Base-by-base conservation (phyloP, 1,140 invertebrate species). In the Helicoverpa armigera region DNA sequence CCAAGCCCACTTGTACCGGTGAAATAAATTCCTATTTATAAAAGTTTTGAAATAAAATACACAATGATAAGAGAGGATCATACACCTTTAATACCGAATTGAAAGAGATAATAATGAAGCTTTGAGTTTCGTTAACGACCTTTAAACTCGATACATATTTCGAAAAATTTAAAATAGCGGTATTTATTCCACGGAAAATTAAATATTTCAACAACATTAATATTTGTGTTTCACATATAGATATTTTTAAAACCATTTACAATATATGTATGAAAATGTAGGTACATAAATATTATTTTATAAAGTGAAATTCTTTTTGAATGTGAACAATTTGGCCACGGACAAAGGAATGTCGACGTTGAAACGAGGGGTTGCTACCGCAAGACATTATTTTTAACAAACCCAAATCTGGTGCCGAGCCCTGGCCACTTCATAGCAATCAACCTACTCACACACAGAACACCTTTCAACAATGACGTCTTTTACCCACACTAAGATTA, bases 371-470 rank as follows among this genome's bases (percentile, higher is more conserved):
- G 13, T 48, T 51, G 48, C 18, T 53, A 51, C 48, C 50, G n/a
- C 63, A 67, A 67, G 63, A 67, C 63, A 67, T 67, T 67, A 67
- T 67, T 67, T 67, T 67, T 67, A 67, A 67, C 63, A 67, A 67
- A 67, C 63, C 63, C 43, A 43, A 67, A 67, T 67, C 35, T 67
- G 63, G 35, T 16, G 31, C 31, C 63, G 63, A 67, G 31, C 48
- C 18, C 67, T 51, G 29, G 43, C 67, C 67, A 51, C 67, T 70
- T 53, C 67, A 51, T 70, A 50, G 67, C 67, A 70, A 70, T 70
- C 67, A 70, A 70, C 67, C 16, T 48, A 50, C 67, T 4, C 67
- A 67, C 63, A 67, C 63, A 67, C 11, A 23, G 48, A 48, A 43
- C 35, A 12, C 63, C 63, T 48, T 16, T 43, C 35, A 5, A 48